Conservation (phyloP, 2,888 invertebrate species). For the Harpalus rufipes region DNA sequence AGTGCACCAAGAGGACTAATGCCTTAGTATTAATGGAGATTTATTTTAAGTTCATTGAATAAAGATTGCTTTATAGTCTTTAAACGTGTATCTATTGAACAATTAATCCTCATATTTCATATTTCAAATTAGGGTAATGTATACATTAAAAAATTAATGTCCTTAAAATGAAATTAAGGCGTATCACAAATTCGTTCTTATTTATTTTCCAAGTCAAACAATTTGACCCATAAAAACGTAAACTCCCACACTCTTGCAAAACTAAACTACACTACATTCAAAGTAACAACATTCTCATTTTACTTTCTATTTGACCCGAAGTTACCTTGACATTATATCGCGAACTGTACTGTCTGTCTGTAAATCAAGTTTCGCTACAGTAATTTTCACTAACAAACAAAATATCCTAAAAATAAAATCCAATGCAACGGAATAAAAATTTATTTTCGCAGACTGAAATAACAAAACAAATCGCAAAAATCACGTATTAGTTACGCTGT, state of each 20-base stretch:
- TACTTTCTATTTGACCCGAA: conserved; percentile 52
- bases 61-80: no score
- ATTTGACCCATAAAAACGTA: conserved; percentile 7
- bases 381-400: not conserved
- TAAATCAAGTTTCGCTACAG: not conserved
- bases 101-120: not conserved
- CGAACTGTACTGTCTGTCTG: not conserved
- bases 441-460: not conserved
- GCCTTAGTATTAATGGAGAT: no score
- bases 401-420: not conserved
- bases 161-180: not conserved
- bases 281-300: conserved; percentile 16
- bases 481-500: conserved; percentile 15
- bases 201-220: conserved; percentile 11
- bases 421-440: not conserved
- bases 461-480: conserved; percentile 7
- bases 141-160: not conserved
- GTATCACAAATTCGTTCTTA: not conserved
- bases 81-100: no score
- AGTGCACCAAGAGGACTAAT: no score
- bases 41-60: no score
- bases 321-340: conserved; percentile 39
- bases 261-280: not conserved
- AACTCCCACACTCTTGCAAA: not conserved
- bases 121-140: not conserved